Evolutionary conservation across 2,888 invertebrate genomes (phyloP).

Genomic region (Polyommatus iphigenia): DNA sequence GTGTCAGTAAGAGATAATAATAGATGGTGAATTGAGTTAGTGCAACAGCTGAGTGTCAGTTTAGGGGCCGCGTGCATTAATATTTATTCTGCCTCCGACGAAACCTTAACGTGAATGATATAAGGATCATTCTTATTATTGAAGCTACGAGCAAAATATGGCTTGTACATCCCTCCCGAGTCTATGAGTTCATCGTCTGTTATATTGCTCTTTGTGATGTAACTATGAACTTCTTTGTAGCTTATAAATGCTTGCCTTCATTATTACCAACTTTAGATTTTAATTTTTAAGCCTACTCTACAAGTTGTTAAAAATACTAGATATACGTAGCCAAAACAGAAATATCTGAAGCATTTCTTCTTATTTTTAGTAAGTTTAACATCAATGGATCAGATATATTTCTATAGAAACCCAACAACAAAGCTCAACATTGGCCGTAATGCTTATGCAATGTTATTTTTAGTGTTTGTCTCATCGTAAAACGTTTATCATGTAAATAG

Average conservation of each 20-base stretch:
- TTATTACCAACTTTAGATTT: too few species aligned
- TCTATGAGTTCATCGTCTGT: slow-evolving; percentile 35
- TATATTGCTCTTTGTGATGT: not conserved
- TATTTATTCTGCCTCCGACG: not conserved
- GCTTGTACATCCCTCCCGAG: slow-evolving; percentile 30
- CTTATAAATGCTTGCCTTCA: not conserved
- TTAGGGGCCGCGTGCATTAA: slow-evolving; percentile 44
- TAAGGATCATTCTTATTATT: not conserved
- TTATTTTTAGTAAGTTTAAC: not conserved
- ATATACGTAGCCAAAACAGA: not conserved
- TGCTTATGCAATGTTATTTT: not conserved
- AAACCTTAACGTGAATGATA: not conserved
- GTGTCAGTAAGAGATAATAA: not conserved
- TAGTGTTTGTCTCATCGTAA: not conserved
- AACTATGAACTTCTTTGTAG: not conserved
- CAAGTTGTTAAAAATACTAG: not conserved
- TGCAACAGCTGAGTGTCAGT: slow-evolving; percentile 67
- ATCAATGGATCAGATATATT: not conserved
- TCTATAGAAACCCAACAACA: not conserved
- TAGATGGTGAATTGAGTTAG: slow-evolving; percentile 52
- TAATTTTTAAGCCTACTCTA: too few species aligned
- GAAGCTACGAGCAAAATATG: not conserved
- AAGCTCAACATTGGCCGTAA: not conserved
- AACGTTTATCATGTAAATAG: slow-evolving; percentile 21
- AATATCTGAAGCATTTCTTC: not conserved